These are phyloP conservation scores for Herpetotheres cachinnans DNA, from an alignment of 2,113 vertebrate genomes.

Conservation along the genomic window DNA sequence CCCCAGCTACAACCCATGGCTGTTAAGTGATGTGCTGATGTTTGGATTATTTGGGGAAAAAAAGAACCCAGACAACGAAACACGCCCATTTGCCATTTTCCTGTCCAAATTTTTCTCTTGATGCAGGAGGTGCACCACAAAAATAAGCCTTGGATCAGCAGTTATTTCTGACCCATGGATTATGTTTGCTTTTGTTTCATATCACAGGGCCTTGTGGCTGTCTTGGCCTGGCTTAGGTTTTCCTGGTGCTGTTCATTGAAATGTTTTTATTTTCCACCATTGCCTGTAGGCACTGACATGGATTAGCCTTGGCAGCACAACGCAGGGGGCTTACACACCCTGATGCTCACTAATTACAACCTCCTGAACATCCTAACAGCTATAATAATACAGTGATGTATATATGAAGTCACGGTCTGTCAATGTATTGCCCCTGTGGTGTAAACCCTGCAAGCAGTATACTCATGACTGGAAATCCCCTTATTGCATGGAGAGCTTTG, in stretches of 20 bases:
- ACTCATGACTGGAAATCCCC: neutral
- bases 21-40: neutral
- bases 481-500: neutral
- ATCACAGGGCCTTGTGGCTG: neutral
- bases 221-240: constrained; percentile 16
- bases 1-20: neutral
- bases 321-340: neutral
- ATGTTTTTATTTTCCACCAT: constrained; percentile 41
- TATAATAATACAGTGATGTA: constrained; percentile 21
- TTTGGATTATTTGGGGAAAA: neutral
- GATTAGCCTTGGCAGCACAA: constrained; percentile 49
- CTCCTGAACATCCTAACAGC: constrained; percentile 23
- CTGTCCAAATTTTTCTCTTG: neutral
- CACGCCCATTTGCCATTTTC: neutral
- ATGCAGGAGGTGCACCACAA: neutral
- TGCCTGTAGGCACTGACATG: constrained; percentile 30
- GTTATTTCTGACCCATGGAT: neutral
- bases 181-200: neutral
- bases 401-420: neutral
- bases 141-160: neutral
- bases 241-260: neutral
- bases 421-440: constrained; percentile 15
- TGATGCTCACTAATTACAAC: constrained; percentile 58
- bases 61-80: neutral
- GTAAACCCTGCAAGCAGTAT: constrained; percentile 6